Base-by-base conservation (phyloP, 1,140 invertebrate species). In the Papilio xuthus region DNA sequence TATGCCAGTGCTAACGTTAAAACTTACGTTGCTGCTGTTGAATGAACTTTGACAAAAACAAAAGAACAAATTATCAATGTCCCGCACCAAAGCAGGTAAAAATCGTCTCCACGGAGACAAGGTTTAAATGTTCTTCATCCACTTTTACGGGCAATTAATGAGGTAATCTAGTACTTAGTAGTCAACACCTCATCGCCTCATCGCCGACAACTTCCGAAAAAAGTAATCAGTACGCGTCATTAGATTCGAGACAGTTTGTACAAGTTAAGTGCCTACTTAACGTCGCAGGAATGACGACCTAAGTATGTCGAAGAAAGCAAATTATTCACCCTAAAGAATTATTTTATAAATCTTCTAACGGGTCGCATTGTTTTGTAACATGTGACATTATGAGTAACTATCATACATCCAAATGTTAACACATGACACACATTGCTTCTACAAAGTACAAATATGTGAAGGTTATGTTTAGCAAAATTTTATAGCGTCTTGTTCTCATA, bases 181-280 rank as follows among this genome's bases (percentile, higher is more conserved):
- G 56, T 60, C 56, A 60, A 60, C 56, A 60, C 56, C 56, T 60
- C 23, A 23, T 60, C 23, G 56, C 56, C 56, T 60, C 23, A 23
- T 60, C 23, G 56, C 56, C 6, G 20, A 26, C 53, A 56, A 56
- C 56, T 60, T 60, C 23, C 23, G 9, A 60, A 60, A 60, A 60
- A 53, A 53, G 15, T n/a, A 53, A 28, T 60, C 56, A 60, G 56
- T 28, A 60, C 9, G 56, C 56, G 56, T 60, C 56, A 60, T 60
- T 60, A 60, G 23, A 15, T 26, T 26, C 18, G 56, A 4, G 56
- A 60, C 10, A 60, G 56, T 4, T 60, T 60, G 23, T 10, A 60
- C 20, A 60, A 53, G 50, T 53, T 53, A 53, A 53, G 50, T 53
- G 50, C 18, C 50, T 53, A 53, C 50, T 53, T 53, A 53, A 18